Evolutionary conservation across 2,113 vertebrate genomes (phyloP).

Genomic region (Terrapene triunguis): DNA sequence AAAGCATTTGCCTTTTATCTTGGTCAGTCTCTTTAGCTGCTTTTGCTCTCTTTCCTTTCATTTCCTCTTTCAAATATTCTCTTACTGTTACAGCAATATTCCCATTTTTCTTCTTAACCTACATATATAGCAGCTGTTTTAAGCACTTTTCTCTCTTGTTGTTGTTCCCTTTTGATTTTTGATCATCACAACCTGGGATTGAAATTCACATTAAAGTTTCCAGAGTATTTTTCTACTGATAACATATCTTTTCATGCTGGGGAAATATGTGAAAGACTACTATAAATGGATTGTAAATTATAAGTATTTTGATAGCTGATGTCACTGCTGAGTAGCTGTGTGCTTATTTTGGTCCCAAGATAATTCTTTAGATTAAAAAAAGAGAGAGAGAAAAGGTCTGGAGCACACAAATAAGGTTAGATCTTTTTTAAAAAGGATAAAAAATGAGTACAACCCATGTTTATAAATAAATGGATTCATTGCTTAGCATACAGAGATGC

Average conservation of each 20-base stretch:
- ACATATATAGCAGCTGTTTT: background rate
- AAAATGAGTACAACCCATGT: background rate
- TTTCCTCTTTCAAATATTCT: conserved; percentile 35
- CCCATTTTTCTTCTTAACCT: background rate
- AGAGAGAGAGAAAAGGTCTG: background rate
- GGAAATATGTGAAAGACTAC: background rate
- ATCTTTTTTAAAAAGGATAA: background rate
- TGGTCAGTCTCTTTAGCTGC: conserved; percentile 16
- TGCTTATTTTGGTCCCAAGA: background rate
- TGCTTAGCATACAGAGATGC: background rate
- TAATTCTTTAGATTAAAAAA: background rate
- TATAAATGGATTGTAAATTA: too few species aligned
- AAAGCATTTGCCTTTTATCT: conserved; percentile 73
- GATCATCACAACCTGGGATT: background rate
- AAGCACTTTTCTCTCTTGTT: background rate
- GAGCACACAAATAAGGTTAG: background rate
- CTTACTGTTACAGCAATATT: background rate
- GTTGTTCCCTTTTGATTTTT: background rate
- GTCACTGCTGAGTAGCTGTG: background rate
- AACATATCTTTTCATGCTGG: background rate
- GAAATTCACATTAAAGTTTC: background rate
- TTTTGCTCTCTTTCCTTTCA: conserved; percentile 56
- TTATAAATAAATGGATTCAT: background rate
- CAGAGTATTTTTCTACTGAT: background rate
- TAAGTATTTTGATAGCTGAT: background rate